Percentiles rank a stretch among this genome's conserved stretches.
Conservation (phyloP, 2,113 vertebrate genomes). For the Leptodactylus fuscus region DNA sequence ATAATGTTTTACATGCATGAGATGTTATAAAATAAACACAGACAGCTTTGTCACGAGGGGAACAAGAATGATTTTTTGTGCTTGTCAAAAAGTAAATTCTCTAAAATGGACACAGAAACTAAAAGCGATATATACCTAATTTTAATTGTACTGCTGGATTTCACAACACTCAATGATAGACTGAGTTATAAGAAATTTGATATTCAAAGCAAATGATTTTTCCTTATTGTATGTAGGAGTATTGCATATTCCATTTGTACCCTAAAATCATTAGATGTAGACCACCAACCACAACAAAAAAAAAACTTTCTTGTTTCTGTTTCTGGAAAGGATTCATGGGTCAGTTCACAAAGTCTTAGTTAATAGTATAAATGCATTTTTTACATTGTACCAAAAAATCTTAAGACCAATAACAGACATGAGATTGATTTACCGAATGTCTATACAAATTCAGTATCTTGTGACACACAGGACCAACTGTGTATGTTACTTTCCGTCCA, state of each 20-base stretch:
- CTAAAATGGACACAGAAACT: neutral
- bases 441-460: slow-evolving; percentile 8
- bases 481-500: neutral
- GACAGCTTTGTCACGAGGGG: slow-evolving; percentile 33
- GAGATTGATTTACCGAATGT: slow-evolving; percentile 5
- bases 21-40: slow-evolving; percentile 52
- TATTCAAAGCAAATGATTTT: neutral
- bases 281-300: slow-evolving; percentile 25
- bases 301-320: neutral
- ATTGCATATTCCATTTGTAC: neutral
- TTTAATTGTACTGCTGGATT: neutral
- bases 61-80: slow-evolving; percentile 48
- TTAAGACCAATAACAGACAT: neutral
- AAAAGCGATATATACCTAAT: neutral
- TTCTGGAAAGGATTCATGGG: slow-evolving; percentile 10
- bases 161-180: neutral
- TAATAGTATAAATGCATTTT: neutral
- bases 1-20: slow-evolving; percentile 53
- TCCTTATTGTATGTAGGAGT: too few species aligned
- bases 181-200: neutral
- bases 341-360: neutral
- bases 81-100: slow-evolving; percentile 42
- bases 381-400: neutral
- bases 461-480: neutral
- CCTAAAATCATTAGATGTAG: slow-evolving; percentile 1